Percentiles rank a stretch among this genome's conserved stretches.
phyloP scores from a whole-genome alignment of 2,888 invertebrate species.

The Agrotis exclamationis region DNA sequence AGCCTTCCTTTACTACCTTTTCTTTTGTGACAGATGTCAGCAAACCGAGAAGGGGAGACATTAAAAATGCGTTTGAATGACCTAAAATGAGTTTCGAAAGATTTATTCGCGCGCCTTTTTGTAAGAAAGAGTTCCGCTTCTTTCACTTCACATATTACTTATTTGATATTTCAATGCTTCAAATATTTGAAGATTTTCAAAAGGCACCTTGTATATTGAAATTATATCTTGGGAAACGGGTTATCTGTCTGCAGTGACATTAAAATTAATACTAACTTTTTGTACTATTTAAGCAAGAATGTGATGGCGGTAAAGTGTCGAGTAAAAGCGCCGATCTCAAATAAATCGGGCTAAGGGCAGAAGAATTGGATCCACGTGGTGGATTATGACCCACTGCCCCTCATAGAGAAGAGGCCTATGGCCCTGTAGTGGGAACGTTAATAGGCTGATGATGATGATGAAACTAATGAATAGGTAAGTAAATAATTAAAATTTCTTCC shows the following conservation, averaged over 20 bases:
- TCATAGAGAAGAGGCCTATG: no score
- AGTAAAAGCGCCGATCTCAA: no score
- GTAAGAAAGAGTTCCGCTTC: conserved; percentile 46
- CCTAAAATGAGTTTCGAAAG: conserved; percentile 71
- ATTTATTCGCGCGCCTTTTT: conserved; percentile 60
- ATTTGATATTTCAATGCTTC: conserved; percentile 17
- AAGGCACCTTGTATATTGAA: conserved; percentile 13
- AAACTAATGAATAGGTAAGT: no score
- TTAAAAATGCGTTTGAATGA: conserved; percentile 82
- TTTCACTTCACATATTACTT: conserved; percentile 59
- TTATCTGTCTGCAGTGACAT: background rate
- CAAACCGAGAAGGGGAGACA: conserved; percentile 76
- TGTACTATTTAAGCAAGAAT: no score
- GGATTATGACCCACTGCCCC: no score
- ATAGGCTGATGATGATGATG: no score
- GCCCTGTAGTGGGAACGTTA: no score
- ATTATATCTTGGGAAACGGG: background rate
- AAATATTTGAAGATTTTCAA: background rate
- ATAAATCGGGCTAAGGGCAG: no score
- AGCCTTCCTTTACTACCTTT: conserved; percentile 72
- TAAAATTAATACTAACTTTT: no score
- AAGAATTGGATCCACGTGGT: no score
- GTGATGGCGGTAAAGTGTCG: no score
- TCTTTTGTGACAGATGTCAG: conserved; percentile 82
- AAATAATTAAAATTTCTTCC: no score